Evolutionary conservation across 2,888 invertebrate species (phyloP), one percentile per base, ranked within the genome.

Genomic region (Cyrtodaria siliqua): DNA sequence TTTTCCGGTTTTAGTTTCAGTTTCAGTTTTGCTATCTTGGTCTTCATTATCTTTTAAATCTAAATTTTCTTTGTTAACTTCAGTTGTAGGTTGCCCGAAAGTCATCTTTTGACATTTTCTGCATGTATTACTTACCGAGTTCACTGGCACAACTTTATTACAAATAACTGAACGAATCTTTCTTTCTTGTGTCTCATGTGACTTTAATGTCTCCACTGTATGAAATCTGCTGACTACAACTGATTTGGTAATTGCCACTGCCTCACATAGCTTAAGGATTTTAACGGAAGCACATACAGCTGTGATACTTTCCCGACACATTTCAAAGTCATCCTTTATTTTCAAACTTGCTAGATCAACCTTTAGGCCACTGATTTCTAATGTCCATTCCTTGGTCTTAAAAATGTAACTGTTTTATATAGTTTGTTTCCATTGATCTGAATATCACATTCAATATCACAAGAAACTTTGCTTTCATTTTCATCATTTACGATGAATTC

Each of bases 171-270:
- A 53, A 16, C 55, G 24, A 2, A 63, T 6, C 16, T 27, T 53
- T 26, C 63, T 63, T 55, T 26, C 20, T 27, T 53, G 26, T 8
- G 6, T 24, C 2, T 16, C 55, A n/a, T n/a, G n/a, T n/a, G n/a
- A n/a, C n/a, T 50, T 62, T 8, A 67, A 16, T 14, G 27, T 14
- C 33, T 76, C 60, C 20, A 56, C n/a, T 2, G 70, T 50, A 49
- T 76, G 76, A 29, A 55, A 71, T 52, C 70, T 47, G 33, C 53
- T 71, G 0, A 68, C 29, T 33, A 71, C 56, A n/a, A 76, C 67
- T 20, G 76, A 56, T 33, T 44, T 59, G 16, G 29, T 71, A 29
- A 67, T 12, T 20, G 29, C 50, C 23, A 71, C 59, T 24, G 59
- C 76, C 24, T 33, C 56, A 62, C 76, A 76, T 38, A 67, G 14